A percentile compares a stretch with the other conserved stretches of the same genome.
phyloP scores from a whole-genome alignment of 2,797 vertebrate genomes.

The Sebastes wilsoni region DNA sequence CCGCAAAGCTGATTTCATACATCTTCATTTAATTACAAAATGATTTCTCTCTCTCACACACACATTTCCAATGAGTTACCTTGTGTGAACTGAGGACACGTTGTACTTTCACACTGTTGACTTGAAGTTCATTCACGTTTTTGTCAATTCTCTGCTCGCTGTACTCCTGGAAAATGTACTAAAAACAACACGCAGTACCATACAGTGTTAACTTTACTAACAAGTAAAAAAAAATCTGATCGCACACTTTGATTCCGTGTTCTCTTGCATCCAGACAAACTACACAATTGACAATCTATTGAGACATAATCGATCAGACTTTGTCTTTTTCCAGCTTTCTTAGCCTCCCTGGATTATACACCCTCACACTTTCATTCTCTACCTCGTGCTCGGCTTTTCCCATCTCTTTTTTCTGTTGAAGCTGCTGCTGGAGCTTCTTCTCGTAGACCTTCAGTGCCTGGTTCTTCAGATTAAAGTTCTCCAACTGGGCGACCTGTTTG shows the following conservation, averaged over 20 bases:
- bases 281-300: not conserved
- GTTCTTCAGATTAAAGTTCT: slow-evolving; percentile 54
- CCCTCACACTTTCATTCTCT: not conserved
- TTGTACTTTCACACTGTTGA: slow-evolving; percentile 39
- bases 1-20: not conserved
- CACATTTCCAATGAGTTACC: slow-evolving; percentile 31
- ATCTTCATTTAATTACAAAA: not conserved
- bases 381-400: slow-evolving; percentile 50
- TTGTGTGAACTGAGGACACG: slow-evolving; percentile 53
- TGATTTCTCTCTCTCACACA: not conserved
- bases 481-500: slow-evolving; percentile 50
- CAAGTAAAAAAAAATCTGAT: not conserved
- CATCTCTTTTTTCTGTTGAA: slow-evolving; percentile 48
- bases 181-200: not conserved
- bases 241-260: not conserved
- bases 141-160: slow-evolving; percentile 7
- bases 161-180: slow-evolving; percentile 52
- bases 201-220: not conserved
- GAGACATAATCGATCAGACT: not conserved
- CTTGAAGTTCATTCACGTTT: slow-evolving; percentile 43
- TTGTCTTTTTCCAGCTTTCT: not conserved
- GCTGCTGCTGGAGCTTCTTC: slow-evolving; percentile 65
- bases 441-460: slow-evolving; percentile 30
- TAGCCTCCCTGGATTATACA: not conserved
- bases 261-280: not conserved